Conservation (phyloP, 2,888 invertebrate species). For the Trachelus troglodyta region DNA sequence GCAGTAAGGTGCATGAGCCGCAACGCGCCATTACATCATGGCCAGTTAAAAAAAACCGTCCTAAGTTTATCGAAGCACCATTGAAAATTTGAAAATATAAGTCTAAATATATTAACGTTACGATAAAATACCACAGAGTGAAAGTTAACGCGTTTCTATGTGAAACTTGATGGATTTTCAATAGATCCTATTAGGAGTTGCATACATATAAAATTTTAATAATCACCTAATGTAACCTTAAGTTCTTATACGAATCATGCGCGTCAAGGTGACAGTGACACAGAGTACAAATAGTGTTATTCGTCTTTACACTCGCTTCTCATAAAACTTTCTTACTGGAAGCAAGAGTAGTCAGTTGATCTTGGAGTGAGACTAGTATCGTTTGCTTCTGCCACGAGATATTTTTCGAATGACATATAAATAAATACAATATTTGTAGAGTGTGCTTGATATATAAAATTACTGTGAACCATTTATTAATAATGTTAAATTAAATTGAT, state of each 20-base stretch:
- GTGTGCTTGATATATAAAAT: neutral
- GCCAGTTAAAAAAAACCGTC: neutral
- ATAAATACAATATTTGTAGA: neutral
- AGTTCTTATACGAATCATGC: neutral
- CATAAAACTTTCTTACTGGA: neutral
- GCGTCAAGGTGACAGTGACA: neutral
- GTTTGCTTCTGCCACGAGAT: neutral
- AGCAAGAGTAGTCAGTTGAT: neutral
- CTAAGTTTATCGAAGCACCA: neutral
- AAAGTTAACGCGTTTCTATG: neutral
- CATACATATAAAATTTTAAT: neutral
- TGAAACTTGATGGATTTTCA: neutral
- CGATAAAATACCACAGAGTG: neutral
- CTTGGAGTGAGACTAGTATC: neutral
- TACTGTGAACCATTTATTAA: neutral
- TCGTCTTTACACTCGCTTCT: neutral
- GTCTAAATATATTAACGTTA: neutral
- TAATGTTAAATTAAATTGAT: neutral
- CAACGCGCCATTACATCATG: neutral
- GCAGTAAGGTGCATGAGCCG: slow-evolving; percentile 28
- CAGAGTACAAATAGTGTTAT: neutral
- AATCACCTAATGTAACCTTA: neutral
- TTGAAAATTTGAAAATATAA: neutral
- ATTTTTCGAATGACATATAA: neutral
- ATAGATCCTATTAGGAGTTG: neutral